These are phyloP conservation scores for Todiramphus saurophagus DNA, from an alignment of 2,113 vertebrate genomes.

Conservation along the genomic window DNA sequence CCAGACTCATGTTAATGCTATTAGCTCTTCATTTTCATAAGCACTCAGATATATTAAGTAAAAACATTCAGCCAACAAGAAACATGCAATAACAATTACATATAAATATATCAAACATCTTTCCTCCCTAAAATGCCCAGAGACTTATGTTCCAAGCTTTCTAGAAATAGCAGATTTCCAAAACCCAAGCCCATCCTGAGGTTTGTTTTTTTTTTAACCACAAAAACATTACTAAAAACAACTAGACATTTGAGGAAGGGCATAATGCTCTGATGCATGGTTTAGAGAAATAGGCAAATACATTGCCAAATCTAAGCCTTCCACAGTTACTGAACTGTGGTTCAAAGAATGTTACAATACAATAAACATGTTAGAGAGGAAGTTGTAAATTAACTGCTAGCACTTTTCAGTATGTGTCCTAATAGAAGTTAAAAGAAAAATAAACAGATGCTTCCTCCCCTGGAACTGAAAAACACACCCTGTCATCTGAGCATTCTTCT, in stretches of 20 bases:
- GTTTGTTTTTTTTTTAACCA: background rate
- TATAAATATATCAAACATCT: background rate
- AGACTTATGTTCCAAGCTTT: background rate
- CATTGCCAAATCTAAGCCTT: background rate
- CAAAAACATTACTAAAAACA: background rate
- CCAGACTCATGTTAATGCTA: conserved; percentile 8
- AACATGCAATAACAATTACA: background rate
- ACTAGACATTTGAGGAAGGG: background rate
- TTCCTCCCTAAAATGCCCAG: background rate
- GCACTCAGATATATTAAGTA: background rate
- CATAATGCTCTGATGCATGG: background rate
- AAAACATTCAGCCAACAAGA: background rate
- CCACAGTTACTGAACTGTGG: background rate
- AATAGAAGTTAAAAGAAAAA: background rate
- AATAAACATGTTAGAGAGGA: background rate
- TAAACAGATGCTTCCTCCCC: too few relatives aligned
- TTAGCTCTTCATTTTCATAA: conserved; percentile 25
- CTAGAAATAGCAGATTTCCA: background rate
- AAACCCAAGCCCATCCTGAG: background rate
- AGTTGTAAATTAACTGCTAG: background rate
- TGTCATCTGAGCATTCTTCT: background rate
- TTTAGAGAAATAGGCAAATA: background rate
- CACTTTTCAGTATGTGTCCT: background rate
- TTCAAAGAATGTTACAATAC: background rate
- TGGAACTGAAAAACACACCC: background rate